phyloP scores from a whole-genome alignment of 1,140 invertebrate species.

The Drosophila murphyi region DNA sequence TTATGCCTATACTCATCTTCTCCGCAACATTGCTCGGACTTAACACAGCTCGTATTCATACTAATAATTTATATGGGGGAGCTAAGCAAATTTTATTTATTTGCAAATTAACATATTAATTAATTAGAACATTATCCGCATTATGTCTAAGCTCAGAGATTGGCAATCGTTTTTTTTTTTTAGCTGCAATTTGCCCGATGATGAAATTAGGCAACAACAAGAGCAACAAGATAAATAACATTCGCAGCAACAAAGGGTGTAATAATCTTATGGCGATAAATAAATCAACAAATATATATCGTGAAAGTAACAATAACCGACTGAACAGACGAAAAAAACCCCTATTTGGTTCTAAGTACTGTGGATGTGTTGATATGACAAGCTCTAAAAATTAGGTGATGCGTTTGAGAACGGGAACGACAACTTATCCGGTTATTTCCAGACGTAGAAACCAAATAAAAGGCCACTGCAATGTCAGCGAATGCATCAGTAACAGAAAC shows the following conservation, averaged over 20 bases:
- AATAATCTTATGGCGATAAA: slow-evolving; percentile 1
- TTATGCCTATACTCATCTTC: neutral
- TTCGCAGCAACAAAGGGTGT: slow-evolving; percentile 4
- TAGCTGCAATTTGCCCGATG: neutral
- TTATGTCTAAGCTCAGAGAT: neutral
- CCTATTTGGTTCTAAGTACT: slow-evolving; percentile 10
- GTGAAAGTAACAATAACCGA: slow-evolving; percentile 29
- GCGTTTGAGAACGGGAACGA: slow-evolving; percentile 23
- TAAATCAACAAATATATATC: slow-evolving; percentile 14
- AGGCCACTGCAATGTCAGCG: slow-evolving; percentile 4
- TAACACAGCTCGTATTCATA: neutral
- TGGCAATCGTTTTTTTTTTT: neutral
- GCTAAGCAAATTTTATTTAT: neutral
- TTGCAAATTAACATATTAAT: neutral
- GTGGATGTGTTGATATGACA: slow-evolving; percentile 2
- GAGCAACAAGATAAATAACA: neutral
- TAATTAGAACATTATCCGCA: neutral
- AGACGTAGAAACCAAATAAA: slow-evolving; percentile 17
- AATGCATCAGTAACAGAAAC: slow-evolving; percentile 10
- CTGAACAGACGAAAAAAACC: slow-evolving; percentile 1
- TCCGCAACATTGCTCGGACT: neutral
- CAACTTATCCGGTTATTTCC: slow-evolving; percentile 18
- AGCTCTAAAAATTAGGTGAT: slow-evolving; percentile 16
- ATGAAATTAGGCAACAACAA: neutral
- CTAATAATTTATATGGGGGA: neutral